A percentile compares a stretch with the other conserved stretches of the same genome.
Conservation (phyloP, 2,113 vertebrate genomes). For the Dolichotis patagonum region DNA sequence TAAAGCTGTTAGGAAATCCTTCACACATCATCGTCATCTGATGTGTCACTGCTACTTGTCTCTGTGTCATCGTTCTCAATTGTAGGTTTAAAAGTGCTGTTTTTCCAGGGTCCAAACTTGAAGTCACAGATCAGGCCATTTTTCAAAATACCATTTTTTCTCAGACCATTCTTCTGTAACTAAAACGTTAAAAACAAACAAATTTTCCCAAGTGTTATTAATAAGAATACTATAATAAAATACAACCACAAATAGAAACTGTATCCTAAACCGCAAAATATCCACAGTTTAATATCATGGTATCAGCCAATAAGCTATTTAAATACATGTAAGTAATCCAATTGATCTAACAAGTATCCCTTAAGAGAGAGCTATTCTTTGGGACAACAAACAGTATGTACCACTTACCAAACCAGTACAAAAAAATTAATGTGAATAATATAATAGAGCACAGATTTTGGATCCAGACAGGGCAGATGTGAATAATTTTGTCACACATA, state of each 20-base stretch:
- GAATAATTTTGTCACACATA: background rate
- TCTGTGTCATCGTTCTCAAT: slow-evolving; percentile 89
- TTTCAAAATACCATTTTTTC: slow-evolving; percentile 89
- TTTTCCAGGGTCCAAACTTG: slow-evolving; percentile 88
- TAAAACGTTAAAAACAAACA: slow-evolving; percentile 76
- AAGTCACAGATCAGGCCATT: slow-evolving; percentile 87
- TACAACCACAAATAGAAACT: background rate
- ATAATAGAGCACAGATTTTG: background rate
- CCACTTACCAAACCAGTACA: background rate
- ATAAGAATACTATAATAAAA: background rate
- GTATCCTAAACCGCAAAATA: background rate
- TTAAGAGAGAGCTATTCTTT: background rate
- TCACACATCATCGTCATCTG: slow-evolving; percentile 90
- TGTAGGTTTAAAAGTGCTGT: slow-evolving; percentile 86
- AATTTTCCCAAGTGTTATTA: background rate
- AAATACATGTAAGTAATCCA: background rate
- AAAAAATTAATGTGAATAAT: background rate
- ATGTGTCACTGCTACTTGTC: slow-evolving; percentile 91
- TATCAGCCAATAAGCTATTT: background rate
- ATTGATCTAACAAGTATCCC: background rate
- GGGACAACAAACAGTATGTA: background rate
- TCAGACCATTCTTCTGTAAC: slow-evolving; percentile 90
- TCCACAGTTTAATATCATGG: background rate
- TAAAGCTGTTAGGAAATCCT: slow-evolving; percentile 74
- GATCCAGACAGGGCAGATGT: background rate